These are phyloP conservation scores for Ophioderma brevispina DNA, from an alignment of 35 echinoderm and acorn worm species.

Conservation along the genomic window DNA sequence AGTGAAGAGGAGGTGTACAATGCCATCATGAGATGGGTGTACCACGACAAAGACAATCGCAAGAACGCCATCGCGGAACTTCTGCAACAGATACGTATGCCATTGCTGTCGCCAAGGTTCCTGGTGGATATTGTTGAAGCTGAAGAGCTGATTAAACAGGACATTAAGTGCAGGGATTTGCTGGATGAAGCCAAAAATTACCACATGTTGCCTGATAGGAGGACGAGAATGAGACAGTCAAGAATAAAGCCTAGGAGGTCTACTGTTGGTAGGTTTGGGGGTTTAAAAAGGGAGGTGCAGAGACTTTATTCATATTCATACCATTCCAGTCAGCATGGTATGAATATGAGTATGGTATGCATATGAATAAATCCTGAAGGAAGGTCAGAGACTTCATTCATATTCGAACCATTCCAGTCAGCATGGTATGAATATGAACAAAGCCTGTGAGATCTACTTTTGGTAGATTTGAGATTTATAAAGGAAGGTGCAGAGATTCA, in stretches of 20 bases:
- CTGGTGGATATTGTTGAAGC: constrained; percentile 78
- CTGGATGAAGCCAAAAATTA: constrained; percentile 88
- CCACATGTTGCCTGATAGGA: constrained; percentile 77
- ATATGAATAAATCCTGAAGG: neutral
- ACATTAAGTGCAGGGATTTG: constrained; percentile 78
- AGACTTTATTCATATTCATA: neutral
- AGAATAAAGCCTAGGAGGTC: constrained; percentile 71
- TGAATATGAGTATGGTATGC: neutral
- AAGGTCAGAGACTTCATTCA: neutral
- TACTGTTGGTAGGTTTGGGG: constrained; percentile 61
- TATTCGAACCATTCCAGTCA: neutral
- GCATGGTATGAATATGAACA: too few species aligned
- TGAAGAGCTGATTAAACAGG: constrained; percentile 75
- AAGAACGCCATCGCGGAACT: constrained; percentile 52
- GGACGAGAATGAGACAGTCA: constrained; percentile 23
- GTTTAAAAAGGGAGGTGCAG: neutral
- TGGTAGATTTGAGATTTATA: too few species aligned
- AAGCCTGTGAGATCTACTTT: too few species aligned
- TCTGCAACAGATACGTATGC: constrained; percentile 61
- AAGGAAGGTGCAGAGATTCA: too few species aligned
- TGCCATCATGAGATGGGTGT: constrained; percentile 83
- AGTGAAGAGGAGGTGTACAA: constrained; percentile 87
- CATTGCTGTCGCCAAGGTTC: constrained; percentile 66
- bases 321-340: neutral
- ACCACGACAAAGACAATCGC: constrained; percentile 70